Evolutionary conservation across 1,140 invertebrate species (phyloP), one percentile per base, ranked within the genome.

Genomic region (Zaprionus vittiger): DNA sequence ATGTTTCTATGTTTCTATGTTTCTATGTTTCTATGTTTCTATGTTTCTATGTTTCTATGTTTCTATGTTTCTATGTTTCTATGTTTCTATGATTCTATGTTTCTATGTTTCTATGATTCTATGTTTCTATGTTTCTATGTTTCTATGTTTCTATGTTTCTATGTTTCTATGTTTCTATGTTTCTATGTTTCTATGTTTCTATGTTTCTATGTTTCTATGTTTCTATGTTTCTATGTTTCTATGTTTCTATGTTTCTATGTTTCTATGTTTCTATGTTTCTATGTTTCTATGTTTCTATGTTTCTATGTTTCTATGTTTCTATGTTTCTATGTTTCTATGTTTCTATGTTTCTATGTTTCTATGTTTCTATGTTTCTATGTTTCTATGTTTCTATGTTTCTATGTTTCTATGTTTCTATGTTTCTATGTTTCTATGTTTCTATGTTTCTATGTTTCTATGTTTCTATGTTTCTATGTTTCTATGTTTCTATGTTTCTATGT

Each of bases 41-140:
- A 12, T 41, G 38, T 41, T 41, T 41, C 5, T n/a, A 41, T 41
- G 31, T n/a, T 44, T 44, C 2, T 44, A n/a, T 44, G n/a, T 44
- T n/a, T 44, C 2, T 44, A 6, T 44, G 6, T 44, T n/a, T 44
- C 2, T 44, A n/a, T n/a, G n/a, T 44, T n/a, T 31, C 2, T 31
- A 31, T 31, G 31, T 44, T 38, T 38, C 7, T 44, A n/a, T 44
- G n/a, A 17, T n/a, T 31, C 31, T 31, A 31, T 31, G 31, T 44
- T 4, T 38, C n/a, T 44, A n/a, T 44, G 14, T 44, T n/a, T n/a
- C n/a, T 44, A n/a, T 44, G n/a, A 17, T n/a, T 44, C n/a, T 44
- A n/a, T 44, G n/a, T 44, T n/a, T 44, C 31, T 31, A 31, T 31
- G 31, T 44, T 44, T 44, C 41, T 44, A 44, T 44, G 41, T 44